A percentile compares a stretch with the other conserved stretches of the same genome.
phyloP scores from a whole-genome alignment of 2,797 vertebrate genomes.

The Hemitrygon akajei region DNA sequence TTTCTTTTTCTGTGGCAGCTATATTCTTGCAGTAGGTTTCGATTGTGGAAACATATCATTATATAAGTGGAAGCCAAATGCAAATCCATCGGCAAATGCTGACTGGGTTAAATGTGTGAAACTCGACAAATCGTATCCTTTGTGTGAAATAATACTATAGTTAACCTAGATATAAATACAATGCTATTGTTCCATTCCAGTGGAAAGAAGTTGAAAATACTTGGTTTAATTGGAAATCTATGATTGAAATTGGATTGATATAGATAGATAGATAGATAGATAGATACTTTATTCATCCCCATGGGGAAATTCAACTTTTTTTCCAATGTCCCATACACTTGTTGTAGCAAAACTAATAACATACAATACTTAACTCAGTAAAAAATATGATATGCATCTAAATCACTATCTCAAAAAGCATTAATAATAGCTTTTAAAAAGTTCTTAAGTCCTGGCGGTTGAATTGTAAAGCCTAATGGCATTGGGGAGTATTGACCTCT shows the following conservation, averaged over 20 bases:
- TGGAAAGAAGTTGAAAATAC: constrained; percentile 9
- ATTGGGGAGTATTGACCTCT: too few species aligned
- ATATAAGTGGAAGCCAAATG: constrained; percentile 70
- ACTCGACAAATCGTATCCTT: constrained; percentile 72
- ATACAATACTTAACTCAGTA: too few species aligned
- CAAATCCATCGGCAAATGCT: constrained; percentile 51
- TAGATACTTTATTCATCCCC: too few species aligned
- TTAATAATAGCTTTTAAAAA: too few species aligned
- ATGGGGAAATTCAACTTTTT: too few species aligned
- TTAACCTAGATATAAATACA: neutral
- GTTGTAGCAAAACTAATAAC: too few species aligned
- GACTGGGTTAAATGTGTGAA: constrained; percentile 72
- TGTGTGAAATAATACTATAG: neutral
- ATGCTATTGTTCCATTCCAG: constrained; percentile 15
- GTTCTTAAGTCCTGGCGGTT: too few species aligned
- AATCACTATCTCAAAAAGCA: too few species aligned
- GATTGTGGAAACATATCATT: constrained; percentile 76
- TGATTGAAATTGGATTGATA: neutral
- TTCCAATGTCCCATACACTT: too few species aligned
- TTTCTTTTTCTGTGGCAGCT: constrained; percentile 56
- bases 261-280: too few species aligned
- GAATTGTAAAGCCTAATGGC: too few species aligned
- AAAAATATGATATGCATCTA: too few species aligned
- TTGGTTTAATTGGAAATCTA: neutral
- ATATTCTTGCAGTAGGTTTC: constrained; percentile 79